Evolutionary conservation across 1,140 invertebrate genomes (phyloP), one percentile per base, ranked within the genome.

Genomic region (Hypothenemus hampei): DNA sequence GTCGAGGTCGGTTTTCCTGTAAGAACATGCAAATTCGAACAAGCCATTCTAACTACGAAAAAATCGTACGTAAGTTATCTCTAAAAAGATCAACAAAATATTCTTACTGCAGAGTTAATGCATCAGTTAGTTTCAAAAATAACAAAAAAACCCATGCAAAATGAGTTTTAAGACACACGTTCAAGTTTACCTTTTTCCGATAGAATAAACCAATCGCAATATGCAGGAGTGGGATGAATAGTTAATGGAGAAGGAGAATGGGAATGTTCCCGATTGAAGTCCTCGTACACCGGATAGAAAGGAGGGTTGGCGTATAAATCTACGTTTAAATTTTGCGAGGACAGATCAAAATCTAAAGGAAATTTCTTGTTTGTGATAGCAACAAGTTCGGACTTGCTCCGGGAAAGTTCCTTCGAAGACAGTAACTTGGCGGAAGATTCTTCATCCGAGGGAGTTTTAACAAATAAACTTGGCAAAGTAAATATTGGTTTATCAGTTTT

Each of bases 11-110:
- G 55, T 65, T 61, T 65, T 69, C 69, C 70, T 72, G 70, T 55
- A 72, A 70, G 62, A 69, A 72, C 70, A 70, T 70, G 70, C 70
- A 66, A 55, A 65, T 60, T 69, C 69, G 65, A 70, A 70, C 66
- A 69, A 70, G 67, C 68, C 62, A 64, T 62, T 60, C 64, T 67
- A 70, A 64, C 67, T 67, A 69, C 65, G 67, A 61, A 66, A 60
- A 58, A 60, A 59, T 57, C 58, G 57, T 64, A 59, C 37, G 37
- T 50, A 26, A 41, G 13, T 15, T 16, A 43, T 31, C 26, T 31
- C 21, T 43, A n/a, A 57, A 54, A 53, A 46, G 60, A n/a, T 52
- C 49, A 51, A 41, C 37, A 37, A 62, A 63, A 64, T 68, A 70
- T 69, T 63, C 65, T 70, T 69, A 70, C 67, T 66, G 61, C 64